Base-by-base conservation (phyloP, 2,888 invertebrate genomes). In the Meteorus colon region DNA sequence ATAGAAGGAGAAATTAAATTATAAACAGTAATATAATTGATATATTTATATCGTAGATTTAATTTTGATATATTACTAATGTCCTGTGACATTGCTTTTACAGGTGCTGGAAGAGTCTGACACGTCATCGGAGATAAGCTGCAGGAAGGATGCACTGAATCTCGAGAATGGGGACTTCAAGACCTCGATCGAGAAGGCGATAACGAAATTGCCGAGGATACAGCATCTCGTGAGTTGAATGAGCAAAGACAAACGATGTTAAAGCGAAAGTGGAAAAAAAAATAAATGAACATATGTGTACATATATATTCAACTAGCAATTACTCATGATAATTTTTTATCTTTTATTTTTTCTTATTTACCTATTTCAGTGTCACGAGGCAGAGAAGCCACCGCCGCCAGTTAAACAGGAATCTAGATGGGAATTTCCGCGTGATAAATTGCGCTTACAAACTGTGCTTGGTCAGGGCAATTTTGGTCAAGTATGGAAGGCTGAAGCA, bases 391-490 rank as follows among this genome's bases (percentile, higher is more conserved):
- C 92, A n/a, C 92, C 92, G 14, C 91, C 92, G 0, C 90, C 91
- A 24, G 87, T 91, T 1, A 91, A 92, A 82, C 92, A 92, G 60
- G 92, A 93, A 81, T 92, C 92, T 68, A 92, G 92, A 84, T 94
- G 94, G 92, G 96, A 96, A 87, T 96, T 96, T 85, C 95, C 96
- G 0, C 91, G 96, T 80, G 93, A 93, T 79, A 95, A 95, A 83
- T 91, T 96, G 66, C 92, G 95, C 60, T 90, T 96, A 74, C 95
- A 95, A 85, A 95, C 95, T 27, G 91, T 96, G 71, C 90, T 96
- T 34, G 96, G 96, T 8, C 95, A 96, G 90, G 96, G 96, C 48
- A 95, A 96, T 89, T 96, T 96, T 87, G 96, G 96, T 31, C 95
- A 94, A 92, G 94, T 94, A 24, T 96, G 96, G 95, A 95, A 95